A percentile compares a stretch with the other conserved stretches of the same genome.
These are phyloP conservation scores for Stenotaenia linearis DNA, from an alignment of 2,888 invertebrate species.

Conservation along the genomic window DNA sequence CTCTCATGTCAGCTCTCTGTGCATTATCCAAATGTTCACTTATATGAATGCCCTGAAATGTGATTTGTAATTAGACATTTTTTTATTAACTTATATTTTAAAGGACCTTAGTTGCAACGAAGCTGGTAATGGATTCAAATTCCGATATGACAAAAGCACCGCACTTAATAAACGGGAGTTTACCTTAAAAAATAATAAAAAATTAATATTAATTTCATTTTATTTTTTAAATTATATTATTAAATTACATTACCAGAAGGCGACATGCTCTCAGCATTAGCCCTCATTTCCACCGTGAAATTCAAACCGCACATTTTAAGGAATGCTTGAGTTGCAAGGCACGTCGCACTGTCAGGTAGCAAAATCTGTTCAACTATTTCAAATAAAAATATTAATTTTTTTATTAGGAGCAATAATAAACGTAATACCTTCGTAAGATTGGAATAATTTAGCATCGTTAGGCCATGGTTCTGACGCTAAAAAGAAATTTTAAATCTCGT, in stretches of 20 bases:
- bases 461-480: conserved; percentile 14
- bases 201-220: background rate
- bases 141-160: conserved; percentile 85
- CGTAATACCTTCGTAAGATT: background rate
- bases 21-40: conserved; percentile 64
- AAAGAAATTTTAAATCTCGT: background rate
- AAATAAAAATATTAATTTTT: background rate
- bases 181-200: conserved; percentile 52
- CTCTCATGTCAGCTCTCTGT: conserved; percentile 84
- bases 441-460: background rate
- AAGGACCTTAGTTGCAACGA: conserved; percentile 72
- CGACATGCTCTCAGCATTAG: conserved; percentile 95
- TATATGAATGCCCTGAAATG: conserved; percentile 62
- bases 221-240: background rate
- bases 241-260: conserved; percentile 59
- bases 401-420: background rate
- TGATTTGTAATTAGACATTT: background rate
- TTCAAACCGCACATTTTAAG: conserved; percentile 85
- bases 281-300: conserved; percentile 70
- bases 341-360: conserved; percentile 88
- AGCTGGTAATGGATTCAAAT: conserved; percentile 83
- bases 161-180: conserved; percentile 85
- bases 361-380: conserved; percentile 79
- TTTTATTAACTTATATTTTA: background rate
- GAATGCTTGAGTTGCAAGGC: conserved; percentile 85